These are phyloP conservation scores for Artemia franciscana DNA, from an alignment of 1,140 invertebrate genomes.

Conservation along the genomic window DNA sequence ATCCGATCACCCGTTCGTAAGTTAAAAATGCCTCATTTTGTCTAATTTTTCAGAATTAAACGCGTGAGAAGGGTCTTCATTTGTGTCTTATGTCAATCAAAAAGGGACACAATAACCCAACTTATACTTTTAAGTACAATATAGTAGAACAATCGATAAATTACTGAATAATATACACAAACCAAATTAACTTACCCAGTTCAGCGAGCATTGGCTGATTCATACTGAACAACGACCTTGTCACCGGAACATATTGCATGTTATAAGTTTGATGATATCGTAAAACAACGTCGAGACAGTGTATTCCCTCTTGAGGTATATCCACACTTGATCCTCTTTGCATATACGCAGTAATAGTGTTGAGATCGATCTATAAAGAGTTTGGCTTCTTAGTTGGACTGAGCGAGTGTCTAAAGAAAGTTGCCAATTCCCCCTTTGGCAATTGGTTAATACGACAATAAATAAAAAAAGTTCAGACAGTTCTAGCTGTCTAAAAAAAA, in stretches of 20 bases:
- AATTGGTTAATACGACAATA: too few relatives aligned
- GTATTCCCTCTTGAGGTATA: constrained; percentile 37
- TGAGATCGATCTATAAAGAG: constrained; percentile 22
- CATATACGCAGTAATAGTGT: constrained; percentile 25
- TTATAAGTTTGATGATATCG: constrained; percentile 21
- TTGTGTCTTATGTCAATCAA: too few relatives aligned
- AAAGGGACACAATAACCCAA: neutral
- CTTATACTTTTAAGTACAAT: neutral
- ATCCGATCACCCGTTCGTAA: too few relatives aligned
- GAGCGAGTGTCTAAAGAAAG: too few relatives aligned
- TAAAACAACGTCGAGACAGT: constrained; percentile 61
- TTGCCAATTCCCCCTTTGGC: too few relatives aligned
- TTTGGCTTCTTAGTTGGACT: too few relatives aligned
- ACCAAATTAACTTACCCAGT: neutral
- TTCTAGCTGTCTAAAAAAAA: too few relatives aligned
- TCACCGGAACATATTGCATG: neutral
- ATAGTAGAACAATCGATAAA: neutral
- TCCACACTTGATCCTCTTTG: constrained; percentile 19
- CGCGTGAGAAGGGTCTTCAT: too few relatives aligned
- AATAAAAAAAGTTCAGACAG: too few relatives aligned
- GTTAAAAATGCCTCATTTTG: too few relatives aligned
- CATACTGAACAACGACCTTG: neutral
- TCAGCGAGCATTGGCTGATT: neutral
- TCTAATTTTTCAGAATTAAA: too few relatives aligned
- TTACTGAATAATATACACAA: neutral